Evolutionary conservation across 2,888 invertebrate genomes (phyloP).

Genomic region (Polydrusus pterygomalis): DNA sequence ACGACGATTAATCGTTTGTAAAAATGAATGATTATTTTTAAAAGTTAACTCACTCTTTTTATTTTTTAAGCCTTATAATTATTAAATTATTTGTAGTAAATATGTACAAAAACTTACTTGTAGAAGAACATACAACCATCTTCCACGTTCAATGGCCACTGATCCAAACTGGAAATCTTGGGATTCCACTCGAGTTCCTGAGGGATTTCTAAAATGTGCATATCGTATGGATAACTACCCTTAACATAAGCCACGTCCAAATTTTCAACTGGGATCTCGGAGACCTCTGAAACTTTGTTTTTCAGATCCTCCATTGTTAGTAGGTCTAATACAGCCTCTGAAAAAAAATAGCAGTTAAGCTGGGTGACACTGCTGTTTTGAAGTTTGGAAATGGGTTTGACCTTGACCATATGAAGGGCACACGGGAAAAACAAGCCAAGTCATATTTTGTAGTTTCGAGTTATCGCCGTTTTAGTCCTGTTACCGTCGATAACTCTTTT

Average conservation of each 20-base stretch:
- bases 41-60: no score
- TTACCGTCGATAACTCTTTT: no score
- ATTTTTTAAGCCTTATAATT: no score
- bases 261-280: constrained; percentile 77
- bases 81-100: no score
- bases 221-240: constrained; percentile 78
- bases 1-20: no score
- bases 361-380: no score
- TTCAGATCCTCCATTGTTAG: constrained; percentile 73
- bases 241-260: constrained; percentile 78
- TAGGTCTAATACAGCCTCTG: constrained; percentile 76
- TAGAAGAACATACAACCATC: constrained; percentile 81
- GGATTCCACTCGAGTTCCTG: constrained; percentile 78
- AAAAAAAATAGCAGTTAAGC: constrained; percentile 40
- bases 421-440: no score
- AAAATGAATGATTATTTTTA: no score
- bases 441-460: no score
- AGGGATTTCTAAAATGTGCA: constrained; percentile 77
- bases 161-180: constrained; percentile 69
- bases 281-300: constrained; percentile 73
- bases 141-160: constrained; percentile 76
- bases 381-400: no score
- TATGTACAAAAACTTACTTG: constrained; percentile 73
- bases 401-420: no score
- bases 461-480: no score